These are phyloP conservation scores for Hemibagrus wyckioides DNA, from an alignment of 2,113 vertebrate species.

Conservation along the genomic window DNA sequence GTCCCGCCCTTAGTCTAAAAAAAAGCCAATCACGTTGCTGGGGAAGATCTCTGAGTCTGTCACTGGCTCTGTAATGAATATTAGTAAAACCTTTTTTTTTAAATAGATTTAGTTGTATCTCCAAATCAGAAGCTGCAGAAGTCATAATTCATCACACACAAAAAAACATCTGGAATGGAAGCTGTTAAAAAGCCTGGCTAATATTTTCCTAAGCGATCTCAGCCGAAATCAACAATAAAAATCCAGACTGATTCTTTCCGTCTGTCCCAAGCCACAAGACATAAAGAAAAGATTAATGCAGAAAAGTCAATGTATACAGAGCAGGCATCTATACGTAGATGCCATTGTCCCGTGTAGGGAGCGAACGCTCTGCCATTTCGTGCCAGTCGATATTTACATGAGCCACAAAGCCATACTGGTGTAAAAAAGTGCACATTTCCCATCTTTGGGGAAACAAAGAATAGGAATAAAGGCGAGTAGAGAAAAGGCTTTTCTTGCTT, in stretches of 20 bases:
- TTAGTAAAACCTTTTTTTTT: not conserved
- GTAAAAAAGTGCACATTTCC: not conserved
- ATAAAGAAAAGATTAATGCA: not conserved
- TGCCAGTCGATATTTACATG: not conserved
- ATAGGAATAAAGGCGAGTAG: not conserved
- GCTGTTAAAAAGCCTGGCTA: not conserved
- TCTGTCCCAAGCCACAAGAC: not conserved
- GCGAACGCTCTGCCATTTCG: not conserved
- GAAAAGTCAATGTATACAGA: no score
- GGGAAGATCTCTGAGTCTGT: not conserved
- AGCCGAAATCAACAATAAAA: not conserved
- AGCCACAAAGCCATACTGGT: not conserved
- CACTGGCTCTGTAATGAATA: not conserved
- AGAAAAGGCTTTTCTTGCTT: not conserved
- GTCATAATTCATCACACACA: not conserved
- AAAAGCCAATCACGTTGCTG: not conserved
- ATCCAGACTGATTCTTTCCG: not conserved
- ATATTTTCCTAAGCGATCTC: not conserved
- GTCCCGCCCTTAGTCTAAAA: not conserved
- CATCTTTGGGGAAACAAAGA: no score
- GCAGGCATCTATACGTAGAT: not conserved
- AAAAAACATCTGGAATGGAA: not conserved
- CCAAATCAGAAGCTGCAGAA: no score
- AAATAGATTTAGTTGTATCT: not conserved
- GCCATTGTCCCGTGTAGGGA: not conserved